Percentiles rank a stretch among this genome's conserved stretches.
Evolutionary conservation across 1,140 invertebrate species (phyloP).

Genomic region (Calycopis cecrops): DNA sequence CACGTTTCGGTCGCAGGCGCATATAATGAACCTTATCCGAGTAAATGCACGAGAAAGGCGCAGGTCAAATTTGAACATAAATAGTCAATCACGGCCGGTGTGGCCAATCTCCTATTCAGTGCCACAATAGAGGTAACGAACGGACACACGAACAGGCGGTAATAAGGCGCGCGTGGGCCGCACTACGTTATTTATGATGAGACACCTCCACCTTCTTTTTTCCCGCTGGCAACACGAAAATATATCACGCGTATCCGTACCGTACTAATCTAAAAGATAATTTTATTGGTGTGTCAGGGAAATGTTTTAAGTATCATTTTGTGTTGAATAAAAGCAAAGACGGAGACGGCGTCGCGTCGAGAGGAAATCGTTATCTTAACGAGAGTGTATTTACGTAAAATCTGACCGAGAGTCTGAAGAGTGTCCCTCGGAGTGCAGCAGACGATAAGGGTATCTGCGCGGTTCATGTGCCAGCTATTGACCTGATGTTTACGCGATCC

Average conservation of each 20-base stretch:
- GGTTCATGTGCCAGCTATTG: slow-evolving; percentile 69
- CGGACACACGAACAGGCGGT: slow-evolving; percentile 62
- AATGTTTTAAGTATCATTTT: slow-evolving; percentile 22
- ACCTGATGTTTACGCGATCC: slow-evolving; percentile 58
- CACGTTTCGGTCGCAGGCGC: too few relatives aligned
- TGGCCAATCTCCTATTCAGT: slow-evolving; percentile 67
- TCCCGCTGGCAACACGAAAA: slow-evolving; percentile 39
- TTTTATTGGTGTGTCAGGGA: background rate
- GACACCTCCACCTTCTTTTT: slow-evolving; percentile 44
- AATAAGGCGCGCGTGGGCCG: slow-evolving; percentile 68
- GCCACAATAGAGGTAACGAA: slow-evolving; percentile 71
- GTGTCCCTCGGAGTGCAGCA: slow-evolving; percentile 42
- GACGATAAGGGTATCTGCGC: slow-evolving; percentile 54
- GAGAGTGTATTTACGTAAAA: slow-evolving; percentile 65
- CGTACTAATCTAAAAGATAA: slow-evolving; percentile 15
- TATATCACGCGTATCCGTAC: slow-evolving; percentile 23
- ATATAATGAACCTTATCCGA: background rate
- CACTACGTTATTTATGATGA: slow-evolving; percentile 70
- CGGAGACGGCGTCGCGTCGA: slow-evolving; percentile 40
- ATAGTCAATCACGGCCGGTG: slow-evolving; percentile 68
- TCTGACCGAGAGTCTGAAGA: slow-evolving; percentile 52
- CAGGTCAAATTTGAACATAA: slow-evolving; percentile 55
- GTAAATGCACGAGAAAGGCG: slow-evolving; percentile 34
- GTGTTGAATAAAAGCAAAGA: slow-evolving; percentile 51
- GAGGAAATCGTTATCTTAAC: slow-evolving; percentile 70